Evolutionary conservation across 64 coral and sea anemone species (phyloP), one percentile per base, ranked within the genome.

Genomic region (Stichodactyla mertensii): DNA sequence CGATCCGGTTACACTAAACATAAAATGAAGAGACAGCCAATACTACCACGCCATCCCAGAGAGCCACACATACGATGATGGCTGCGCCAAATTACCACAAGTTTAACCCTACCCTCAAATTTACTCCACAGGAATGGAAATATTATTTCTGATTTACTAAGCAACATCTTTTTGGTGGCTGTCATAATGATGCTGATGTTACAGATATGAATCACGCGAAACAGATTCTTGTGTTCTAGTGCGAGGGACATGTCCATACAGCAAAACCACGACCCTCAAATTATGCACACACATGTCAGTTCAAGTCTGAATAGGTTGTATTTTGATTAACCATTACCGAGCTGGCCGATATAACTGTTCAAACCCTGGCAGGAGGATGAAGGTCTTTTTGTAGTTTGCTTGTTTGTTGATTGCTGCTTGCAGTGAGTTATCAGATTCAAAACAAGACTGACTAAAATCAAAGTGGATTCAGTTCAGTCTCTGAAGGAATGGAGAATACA

Each of bases 1-100:
- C 27, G 69, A 74, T 74, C 69, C 10, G 69, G 69, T 74, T 74
- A 74, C 69, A 74, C 69, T 74, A 74, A 74, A 74, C 24, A 71
- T 23, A 74, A 74, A 74, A 74, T 74, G 69, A 74, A 26, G 69
- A 74, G 66, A 5, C 69, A 74, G 69, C 69, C 24, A 74, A 74
- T 74, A 74, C 69, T 9, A 74, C 69, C 69, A 74, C 69, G 69
- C 69, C 27, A 31, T 28, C 24, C 69, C n/a, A 28, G 69, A 74
- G 23, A 10, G 22, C 12, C 69, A 74, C 10, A 2, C 24, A 28
- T 2, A 45, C 3, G 36, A 45, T 74, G 23, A 74, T 74, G 69
- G 69, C 69, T 31, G 69, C 10, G n/a, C 69, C 69, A 74, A 74
- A 74, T 31, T 31, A 74, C 69, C 69, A 31, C 69, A 74, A 74